Evolutionary conservation across 2,888 invertebrate species (phyloP).

Genomic region (Neoascia interrupta): DNA sequence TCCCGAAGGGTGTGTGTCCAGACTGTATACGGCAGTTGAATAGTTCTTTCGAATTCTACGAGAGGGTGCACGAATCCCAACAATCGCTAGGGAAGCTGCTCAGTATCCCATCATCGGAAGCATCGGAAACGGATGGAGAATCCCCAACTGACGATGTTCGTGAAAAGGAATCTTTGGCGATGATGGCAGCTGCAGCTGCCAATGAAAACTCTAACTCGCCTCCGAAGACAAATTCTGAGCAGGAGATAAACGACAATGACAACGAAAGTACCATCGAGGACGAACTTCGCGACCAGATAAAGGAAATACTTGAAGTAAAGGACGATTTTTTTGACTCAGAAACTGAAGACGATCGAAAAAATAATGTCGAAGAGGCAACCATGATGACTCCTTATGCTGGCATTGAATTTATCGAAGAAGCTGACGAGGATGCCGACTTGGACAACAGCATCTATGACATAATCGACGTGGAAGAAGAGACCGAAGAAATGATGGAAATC

Average conservation of each 20-base stretch:
- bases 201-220: background rate
- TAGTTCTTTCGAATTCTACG: conserved; percentile 70
- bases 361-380: background rate
- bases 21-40: conserved; percentile 72
- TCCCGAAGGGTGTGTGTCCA: conserved; percentile 73
- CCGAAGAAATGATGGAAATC: conserved; percentile 1
- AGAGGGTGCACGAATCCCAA: conserved; percentile 73
- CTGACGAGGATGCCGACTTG: conserved; percentile 4
- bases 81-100: conserved; percentile 71
- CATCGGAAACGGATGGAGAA: background rate
- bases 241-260: background rate
- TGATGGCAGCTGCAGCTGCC: conserved; percentile 12
- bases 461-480: conserved; percentile 20
- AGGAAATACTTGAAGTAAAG: background rate
- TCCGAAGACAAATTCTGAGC: background rate
- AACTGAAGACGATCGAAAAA: background rate
- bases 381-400: background rate
- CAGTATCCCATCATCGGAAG: background rate
- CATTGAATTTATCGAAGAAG: conserved; percentile 18
- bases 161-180: conserved; percentile 2
- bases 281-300: background rate
- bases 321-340: too few relatives aligned
- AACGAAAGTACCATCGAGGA: background rate
- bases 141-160: too few relatives aligned
- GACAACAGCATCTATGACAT: conserved; percentile 12